phyloP scores from a whole-genome alignment of 2,888 invertebrate genomes.

The Drosophila leonis region DNA sequence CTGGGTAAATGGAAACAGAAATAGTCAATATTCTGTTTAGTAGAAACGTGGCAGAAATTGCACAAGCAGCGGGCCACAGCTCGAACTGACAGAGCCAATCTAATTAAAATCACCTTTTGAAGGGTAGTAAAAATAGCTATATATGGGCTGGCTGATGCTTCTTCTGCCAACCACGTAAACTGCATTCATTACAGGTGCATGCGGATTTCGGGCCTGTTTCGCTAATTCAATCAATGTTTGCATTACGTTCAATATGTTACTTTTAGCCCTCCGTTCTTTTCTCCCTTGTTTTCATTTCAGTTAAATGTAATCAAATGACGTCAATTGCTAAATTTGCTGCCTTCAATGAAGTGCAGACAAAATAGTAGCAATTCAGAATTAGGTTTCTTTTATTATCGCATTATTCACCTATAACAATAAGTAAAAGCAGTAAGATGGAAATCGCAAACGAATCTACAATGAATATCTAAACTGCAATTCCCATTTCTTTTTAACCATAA shows the following conservation, averaged over 20 bases:
- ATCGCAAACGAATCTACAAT: neutral
- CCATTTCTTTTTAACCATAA: neutral
- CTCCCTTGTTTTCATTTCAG: constrained; percentile 17
- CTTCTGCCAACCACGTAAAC: neutral
- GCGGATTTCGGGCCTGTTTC: constrained; percentile 16
- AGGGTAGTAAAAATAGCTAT: constrained; percentile 36
- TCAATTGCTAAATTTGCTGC: constrained; percentile 32
- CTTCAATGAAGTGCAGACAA: constrained; percentile 25
- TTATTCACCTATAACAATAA: constrained; percentile 3
- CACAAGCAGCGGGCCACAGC: constrained; percentile 16
- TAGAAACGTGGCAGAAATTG: constrained; percentile 36
- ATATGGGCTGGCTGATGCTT: constrained; percentile 8
- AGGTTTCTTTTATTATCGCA: constrained; percentile 7
- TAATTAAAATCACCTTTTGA: constrained; percentile 75
- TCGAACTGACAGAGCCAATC: constrained; percentile 56
- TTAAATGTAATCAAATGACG: constrained; percentile 21
- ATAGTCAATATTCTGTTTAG: constrained; percentile 29
- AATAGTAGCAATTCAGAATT: constrained; percentile 11
- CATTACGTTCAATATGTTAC: neutral
- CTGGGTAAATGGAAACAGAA: constrained; percentile 14
- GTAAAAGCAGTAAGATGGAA: neutral
- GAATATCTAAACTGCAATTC: neutral
- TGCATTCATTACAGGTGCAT: constrained; percentile 21
- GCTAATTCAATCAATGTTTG: constrained; percentile 38
- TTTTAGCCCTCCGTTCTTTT: neutral